phyloP scores from a whole-genome alignment of 2,888 invertebrate genomes.

The Trissonchulus sp. region DNA sequence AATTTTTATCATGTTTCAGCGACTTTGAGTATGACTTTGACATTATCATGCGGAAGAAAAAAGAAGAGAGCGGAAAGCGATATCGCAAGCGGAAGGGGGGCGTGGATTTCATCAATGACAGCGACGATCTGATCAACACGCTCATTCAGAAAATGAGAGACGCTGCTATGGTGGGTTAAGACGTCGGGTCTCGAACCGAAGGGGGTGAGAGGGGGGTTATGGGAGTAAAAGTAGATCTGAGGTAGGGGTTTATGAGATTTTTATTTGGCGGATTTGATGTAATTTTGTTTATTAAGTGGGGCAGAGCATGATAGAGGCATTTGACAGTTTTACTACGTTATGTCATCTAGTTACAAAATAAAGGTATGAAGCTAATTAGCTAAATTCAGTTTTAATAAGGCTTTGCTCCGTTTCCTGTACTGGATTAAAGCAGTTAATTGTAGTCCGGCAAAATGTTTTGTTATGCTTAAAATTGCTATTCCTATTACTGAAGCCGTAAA shows the following conservation, averaged over 20 bases:
- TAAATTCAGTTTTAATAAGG: too few relatives aligned
- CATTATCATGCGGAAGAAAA: slow-evolving; percentile 76
- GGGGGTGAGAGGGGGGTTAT: not conserved
- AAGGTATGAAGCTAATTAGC: too few relatives aligned
- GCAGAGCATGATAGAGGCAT: too few relatives aligned
- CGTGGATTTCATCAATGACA: slow-evolving; percentile 90
- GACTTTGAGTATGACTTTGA: slow-evolving; percentile 72
- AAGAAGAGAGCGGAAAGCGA: slow-evolving; percentile 68
- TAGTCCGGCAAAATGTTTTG: too few relatives aligned
- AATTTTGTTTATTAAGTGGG: slow-evolving; percentile 3
- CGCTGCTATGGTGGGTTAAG: slow-evolving; percentile 72
- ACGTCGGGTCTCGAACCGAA: not conserved
- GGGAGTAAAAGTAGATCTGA: not conserved
- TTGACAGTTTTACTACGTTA: too few relatives aligned
- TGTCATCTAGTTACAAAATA: too few relatives aligned
- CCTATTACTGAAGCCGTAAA: too few relatives aligned
- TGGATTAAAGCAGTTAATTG: too few relatives aligned
- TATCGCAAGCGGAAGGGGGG: slow-evolving; percentile 61
- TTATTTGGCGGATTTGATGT: slow-evolving; percentile 14
- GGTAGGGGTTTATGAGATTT: not conserved
- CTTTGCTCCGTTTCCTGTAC: too few relatives aligned
- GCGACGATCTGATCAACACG: slow-evolving; percentile 90
- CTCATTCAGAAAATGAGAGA: slow-evolving; percentile 80
- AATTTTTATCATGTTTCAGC: slow-evolving; percentile 19
- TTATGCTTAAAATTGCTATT: too few relatives aligned